Evolutionary conservation across 2,113 vertebrate genomes (phyloP).

Genomic region (Egretta garzetta): DNA sequence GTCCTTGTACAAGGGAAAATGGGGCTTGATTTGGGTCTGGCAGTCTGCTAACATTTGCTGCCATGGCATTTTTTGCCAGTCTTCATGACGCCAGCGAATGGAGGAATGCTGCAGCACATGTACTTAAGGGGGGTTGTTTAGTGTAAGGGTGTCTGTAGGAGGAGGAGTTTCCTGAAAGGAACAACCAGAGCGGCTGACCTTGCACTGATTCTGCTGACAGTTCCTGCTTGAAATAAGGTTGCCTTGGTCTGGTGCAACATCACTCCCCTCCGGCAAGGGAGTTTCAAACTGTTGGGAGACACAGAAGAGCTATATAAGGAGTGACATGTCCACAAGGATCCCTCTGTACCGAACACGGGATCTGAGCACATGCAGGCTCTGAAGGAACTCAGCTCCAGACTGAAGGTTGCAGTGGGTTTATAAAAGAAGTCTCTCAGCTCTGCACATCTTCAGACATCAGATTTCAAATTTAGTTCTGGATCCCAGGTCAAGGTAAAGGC

Average conservation of each 20-base stretch:
- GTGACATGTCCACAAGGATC: not conserved
- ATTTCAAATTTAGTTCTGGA: not conserved
- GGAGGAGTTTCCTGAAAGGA: constrained; percentile 54
- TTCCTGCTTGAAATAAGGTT: constrained; percentile 40
- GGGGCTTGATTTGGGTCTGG: constrained; percentile 37
- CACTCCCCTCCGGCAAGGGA: constrained; percentile 1
- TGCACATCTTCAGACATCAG: not conserved
- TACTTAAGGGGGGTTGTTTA: constrained; percentile 19
- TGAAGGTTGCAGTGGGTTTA: not conserved
- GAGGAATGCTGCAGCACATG: not conserved
- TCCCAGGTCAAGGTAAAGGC: not conserved
- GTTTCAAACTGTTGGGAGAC: not conserved
- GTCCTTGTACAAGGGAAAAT: constrained; percentile 45
- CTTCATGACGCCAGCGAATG: not conserved
- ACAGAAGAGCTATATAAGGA: not conserved
- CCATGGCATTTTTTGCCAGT: constrained; percentile 53
- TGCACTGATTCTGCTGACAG: constrained; percentile 37
- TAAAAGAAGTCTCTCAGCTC: not conserved
- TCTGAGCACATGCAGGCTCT: not conserved
- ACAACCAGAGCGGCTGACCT: constrained; percentile 7
- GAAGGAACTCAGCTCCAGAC: not conserved
- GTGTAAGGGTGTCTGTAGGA: constrained; percentile 10
- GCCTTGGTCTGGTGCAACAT: not conserved
- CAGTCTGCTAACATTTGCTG: constrained; percentile 45
- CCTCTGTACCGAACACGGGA: not conserved